Conservation (phyloP, 2,113 vertebrate species). For the Tylochromis polylepis region DNA sequence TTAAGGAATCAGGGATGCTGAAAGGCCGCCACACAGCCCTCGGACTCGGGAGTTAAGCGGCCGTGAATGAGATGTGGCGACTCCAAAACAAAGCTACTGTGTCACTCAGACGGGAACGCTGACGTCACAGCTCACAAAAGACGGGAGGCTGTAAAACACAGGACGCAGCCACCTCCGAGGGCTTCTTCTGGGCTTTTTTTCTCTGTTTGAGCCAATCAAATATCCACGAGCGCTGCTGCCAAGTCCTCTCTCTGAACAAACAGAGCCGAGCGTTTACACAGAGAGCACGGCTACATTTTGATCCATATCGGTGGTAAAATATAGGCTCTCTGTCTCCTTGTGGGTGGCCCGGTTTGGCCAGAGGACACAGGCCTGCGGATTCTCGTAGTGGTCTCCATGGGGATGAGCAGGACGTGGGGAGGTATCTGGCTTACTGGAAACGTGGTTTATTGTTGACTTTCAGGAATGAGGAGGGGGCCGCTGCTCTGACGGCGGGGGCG, state of each 20-base stretch:
- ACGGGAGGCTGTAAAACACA: slow-evolving; percentile 15
- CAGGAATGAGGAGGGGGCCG: slow-evolving; percentile 57
- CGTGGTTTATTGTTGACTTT: slow-evolving; percentile 73
- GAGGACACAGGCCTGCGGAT: slow-evolving; percentile 34
- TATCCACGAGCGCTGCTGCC: background rate
- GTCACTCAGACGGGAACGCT: slow-evolving; percentile 30
- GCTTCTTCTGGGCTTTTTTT: background rate
- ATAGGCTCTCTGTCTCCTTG: background rate
- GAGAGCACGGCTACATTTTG: background rate
- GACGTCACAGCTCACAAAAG: slow-evolving; percentile 46
- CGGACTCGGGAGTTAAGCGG: slow-evolving; percentile 49
- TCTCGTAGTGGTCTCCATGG: slow-evolving; percentile 67
- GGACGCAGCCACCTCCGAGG: background rate
- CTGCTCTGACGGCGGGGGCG: background rate
- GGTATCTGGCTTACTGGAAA: slow-evolving; percentile 78
- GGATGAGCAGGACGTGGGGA: slow-evolving; percentile 54
- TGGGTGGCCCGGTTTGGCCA: slow-evolving; percentile 65
- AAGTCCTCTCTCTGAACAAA: background rate
- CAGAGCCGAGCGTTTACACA: background rate
- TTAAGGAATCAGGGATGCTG: slow-evolving; percentile 52
- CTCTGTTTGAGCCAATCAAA: background rate
- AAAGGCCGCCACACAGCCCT: slow-evolving; percentile 17
- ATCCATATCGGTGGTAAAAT: slow-evolving; percentile 25
- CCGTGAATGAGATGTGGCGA: slow-evolving; percentile 57
- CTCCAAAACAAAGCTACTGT: slow-evolving; percentile 51